These are phyloP conservation scores for Cheilosia variabilis DNA, from an alignment of 2,888 invertebrate species.

Conservation along the genomic window DNA sequence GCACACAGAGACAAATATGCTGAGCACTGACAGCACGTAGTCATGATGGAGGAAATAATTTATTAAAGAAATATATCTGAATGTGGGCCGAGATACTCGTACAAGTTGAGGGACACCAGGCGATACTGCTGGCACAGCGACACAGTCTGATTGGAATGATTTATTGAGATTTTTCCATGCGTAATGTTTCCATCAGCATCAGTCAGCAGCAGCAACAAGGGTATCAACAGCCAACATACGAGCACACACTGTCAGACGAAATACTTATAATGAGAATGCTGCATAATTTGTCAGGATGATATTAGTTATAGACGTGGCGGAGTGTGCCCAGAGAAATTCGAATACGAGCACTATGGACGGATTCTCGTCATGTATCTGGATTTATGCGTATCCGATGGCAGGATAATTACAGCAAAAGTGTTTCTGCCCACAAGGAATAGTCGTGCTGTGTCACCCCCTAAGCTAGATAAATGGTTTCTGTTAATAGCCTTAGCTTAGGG, in stretches of 20 bases:
- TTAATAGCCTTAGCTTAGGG: not conserved
- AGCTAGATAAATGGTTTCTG: not conserved
- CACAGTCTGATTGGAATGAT: conserved; percentile 64
- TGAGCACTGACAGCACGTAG: conserved; percentile 3
- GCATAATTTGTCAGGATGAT: conserved; percentile 48
- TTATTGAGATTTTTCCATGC: conserved; percentile 64
- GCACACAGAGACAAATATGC: conserved; percentile 6
- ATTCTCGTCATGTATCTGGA: conserved; percentile 37
- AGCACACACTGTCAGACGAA: conserved; percentile 4
- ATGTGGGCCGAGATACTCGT: conserved; percentile 42
- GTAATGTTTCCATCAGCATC: conserved; percentile 53
- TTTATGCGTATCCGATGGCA: conserved; percentile 32
- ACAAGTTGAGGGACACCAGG: conserved; percentile 24
- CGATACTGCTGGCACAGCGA: conserved; percentile 13
- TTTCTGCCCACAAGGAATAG: not conserved
- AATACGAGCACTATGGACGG: conserved; percentile 2
- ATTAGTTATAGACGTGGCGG: not conserved
- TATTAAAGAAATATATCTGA: conserved; percentile 44
- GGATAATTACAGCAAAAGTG: conserved; percentile 29
- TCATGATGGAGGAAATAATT: conserved; percentile 49
- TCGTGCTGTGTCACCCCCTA: not conserved
- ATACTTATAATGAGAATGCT: conserved; percentile 55
- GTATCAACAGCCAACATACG: not conserved
- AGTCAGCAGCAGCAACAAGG: not conserved
- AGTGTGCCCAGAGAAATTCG: not conserved